Evolutionary conservation across 2,888 invertebrate species (phyloP), one percentile per base, ranked within the genome.

Genomic region (Antheraea assamensis): DNA sequence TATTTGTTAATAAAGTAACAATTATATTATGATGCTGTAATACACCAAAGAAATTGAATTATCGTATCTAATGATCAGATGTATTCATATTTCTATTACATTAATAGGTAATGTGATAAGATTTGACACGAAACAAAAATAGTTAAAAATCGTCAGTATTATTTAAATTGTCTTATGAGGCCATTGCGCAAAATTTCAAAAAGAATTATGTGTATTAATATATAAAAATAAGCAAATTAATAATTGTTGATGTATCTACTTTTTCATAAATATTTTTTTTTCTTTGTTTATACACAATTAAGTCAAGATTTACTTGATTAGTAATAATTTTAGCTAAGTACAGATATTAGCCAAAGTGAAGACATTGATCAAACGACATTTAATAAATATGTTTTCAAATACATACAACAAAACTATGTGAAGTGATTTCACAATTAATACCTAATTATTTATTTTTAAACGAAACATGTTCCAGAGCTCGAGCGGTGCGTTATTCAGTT

Each of bases 401-500:
- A 72, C 71, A 30, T 58, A 19, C 77, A 75, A 73, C 74, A 74
- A 79, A 81, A 78, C 77, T 74, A 71, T 75, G 75, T 76, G 42
- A 71, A 76, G 74, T 77, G 74, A 75, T 71, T 74, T 76, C 75
- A 82, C 77, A 81, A 78, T 76, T 74, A 80, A 78, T 78, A 64
- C 78, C 78, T 81, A 79, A 78, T n/a, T 77, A 73, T 79, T 78
- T 81, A 80, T 75, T 76, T 73, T 74, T 73, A 78, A 78, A 79
- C 76, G 75, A 78, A 78, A 77, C 74, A 74, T 74, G 75, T 74
- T 76, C 74, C 68, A 76, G 68, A 76, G 78, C 77, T 76, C 61
- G 64, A 72, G 74, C 74, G 80, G 82, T 85, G 85, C 83, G 81
- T 80, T 80, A 82, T 88, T 91, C 85, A 92, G 80, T 89, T 90